Evolutionary conservation across 2,888 invertebrate genomes (phyloP).

Genomic region (Agelastica alni): DNA sequence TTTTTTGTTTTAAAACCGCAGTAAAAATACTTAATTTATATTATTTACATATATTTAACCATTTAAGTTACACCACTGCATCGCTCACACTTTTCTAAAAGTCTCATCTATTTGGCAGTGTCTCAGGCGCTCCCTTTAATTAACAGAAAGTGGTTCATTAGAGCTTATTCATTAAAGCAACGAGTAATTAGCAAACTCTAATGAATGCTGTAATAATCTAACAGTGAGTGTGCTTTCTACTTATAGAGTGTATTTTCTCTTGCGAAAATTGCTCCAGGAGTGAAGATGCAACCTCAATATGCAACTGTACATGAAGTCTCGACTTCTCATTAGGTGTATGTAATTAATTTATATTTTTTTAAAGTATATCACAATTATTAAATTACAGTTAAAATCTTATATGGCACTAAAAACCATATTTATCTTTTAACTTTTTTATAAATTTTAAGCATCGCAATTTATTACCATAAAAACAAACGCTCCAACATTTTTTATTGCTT

Average conservation of each 20-base stretch:
- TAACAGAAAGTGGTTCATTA: constrained; percentile 91
- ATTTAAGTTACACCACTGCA: constrained; percentile 28
- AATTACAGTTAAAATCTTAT: too few species aligned
- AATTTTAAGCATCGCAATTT: too few species aligned
- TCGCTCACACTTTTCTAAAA: constrained; percentile 49
- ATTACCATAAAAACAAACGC: too few species aligned
- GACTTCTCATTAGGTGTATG: too few species aligned
- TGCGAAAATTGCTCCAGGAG: constrained; percentile 35
- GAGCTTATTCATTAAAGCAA: constrained; percentile 89
- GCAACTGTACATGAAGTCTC: constrained; percentile 15
- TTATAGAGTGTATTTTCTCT: constrained; percentile 47
- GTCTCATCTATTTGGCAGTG: constrained; percentile 53
- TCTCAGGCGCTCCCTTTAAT: constrained; percentile 70
- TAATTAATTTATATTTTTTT: too few species aligned
- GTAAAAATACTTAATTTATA: too few species aligned
- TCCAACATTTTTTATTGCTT: too few species aligned
- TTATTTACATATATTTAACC: too few species aligned
- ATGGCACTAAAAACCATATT: too few species aligned
- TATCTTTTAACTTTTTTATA: too few species aligned
- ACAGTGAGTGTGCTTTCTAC: constrained; percentile 55
- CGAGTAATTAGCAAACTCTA: constrained; percentile 88
- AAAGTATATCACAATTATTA: too few species aligned
- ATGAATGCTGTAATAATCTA: constrained; percentile 82
- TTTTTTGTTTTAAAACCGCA: too few species aligned
- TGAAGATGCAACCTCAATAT: constrained; percentile 9